Percentiles rank a stretch among this genome's conserved stretches.
Evolutionary conservation across 2,797 vertebrate species (phyloP).

Genomic region (Tenualosa ilisha): DNA sequence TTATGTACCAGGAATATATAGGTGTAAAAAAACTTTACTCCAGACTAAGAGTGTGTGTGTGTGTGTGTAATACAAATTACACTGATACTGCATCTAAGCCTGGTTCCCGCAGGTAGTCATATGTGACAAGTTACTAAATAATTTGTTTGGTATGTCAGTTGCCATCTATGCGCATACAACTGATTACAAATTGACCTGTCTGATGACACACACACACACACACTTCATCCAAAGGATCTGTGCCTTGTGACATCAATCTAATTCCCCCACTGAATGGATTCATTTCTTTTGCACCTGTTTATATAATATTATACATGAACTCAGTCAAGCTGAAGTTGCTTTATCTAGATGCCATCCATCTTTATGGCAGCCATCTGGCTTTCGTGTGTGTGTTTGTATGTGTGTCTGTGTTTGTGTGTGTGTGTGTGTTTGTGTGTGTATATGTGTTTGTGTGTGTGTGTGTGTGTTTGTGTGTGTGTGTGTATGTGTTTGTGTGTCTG

Average conservation of each 20-base stretch:
- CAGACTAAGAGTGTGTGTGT: not conserved
- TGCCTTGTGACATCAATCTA: slow-evolving; percentile 17
- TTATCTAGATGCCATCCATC: slow-evolving; percentile 49
- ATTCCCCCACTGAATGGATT: slow-evolving; percentile 23
- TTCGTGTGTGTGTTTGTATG: not conserved
- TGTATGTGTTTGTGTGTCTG: slow-evolving; percentile 3
- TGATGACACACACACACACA: slow-evolving; percentile 43
- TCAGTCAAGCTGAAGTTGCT: slow-evolving; percentile 37
- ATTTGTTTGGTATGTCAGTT: not conserved
- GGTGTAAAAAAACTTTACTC: too few species aligned
- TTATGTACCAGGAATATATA: not conserved
- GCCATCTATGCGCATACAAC: not conserved
- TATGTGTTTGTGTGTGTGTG: too few species aligned
- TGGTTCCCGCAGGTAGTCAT: not conserved
- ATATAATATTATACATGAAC: slow-evolving; percentile 39
- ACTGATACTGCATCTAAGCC: not conserved
- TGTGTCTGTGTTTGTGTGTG: too few species aligned
- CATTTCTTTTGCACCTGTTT: slow-evolving; percentile 44
- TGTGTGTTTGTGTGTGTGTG: not conserved
- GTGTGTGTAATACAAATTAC: not conserved
- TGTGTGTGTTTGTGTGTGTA: not conserved
- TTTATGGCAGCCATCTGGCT: slow-evolving; percentile 56
- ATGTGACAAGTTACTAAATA: not conserved
- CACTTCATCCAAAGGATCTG: not conserved
- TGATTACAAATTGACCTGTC: slow-evolving; percentile 15